A percentile compares a stretch with the other conserved stretches of the same genome.
Evolutionary conservation across 2,113 vertebrate genomes (phyloP).

Genomic region (Mungos mungo): DNA sequence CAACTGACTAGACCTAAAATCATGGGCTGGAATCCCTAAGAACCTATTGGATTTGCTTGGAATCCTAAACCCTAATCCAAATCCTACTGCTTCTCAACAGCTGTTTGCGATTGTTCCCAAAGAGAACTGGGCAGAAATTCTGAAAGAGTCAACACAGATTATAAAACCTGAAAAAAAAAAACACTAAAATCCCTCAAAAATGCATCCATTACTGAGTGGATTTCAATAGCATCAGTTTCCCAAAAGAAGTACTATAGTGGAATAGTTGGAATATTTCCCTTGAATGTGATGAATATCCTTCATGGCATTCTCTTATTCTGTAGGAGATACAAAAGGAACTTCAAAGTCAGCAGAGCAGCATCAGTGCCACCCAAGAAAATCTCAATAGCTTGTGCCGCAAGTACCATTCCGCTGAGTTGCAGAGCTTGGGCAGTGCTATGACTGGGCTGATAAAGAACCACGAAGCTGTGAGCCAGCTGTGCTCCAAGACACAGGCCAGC

Average conservation of each 20-base stretch:
- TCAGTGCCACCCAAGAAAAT: conserved; percentile 89
- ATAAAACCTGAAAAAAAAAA: not conserved
- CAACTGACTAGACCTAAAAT: not conserved
- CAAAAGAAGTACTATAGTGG: not conserved
- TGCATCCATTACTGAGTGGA: not conserved
- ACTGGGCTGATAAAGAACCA: conserved; percentile 90
- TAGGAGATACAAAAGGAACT: conserved; percentile 92
- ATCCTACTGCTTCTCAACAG: not conserved
- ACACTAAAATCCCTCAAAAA: not conserved
- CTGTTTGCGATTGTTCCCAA: not conserved
- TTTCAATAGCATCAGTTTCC: not conserved
- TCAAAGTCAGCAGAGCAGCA: conserved; percentile 89
- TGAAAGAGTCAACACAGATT: not conserved
- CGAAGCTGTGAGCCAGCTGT: conserved; percentile 89
- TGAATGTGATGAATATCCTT: not conserved
- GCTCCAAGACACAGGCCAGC: conserved; percentile 87
- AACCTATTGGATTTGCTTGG: not conserved
- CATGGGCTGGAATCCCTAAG: not conserved
- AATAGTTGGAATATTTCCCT: not conserved
- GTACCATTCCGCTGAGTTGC: conserved; percentile 91
- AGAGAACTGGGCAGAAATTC: not conserved
- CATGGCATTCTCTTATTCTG: not conserved
- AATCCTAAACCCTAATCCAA: not conserved
- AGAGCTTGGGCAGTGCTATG: conserved; percentile 89
- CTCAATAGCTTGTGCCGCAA: conserved; percentile 92